A percentile compares a stretch with the other conserved stretches of the same genome.
Evolutionary conservation across 92 coral and sea anemone species (phyloP).

Genomic region (Metridium senile): DNA sequence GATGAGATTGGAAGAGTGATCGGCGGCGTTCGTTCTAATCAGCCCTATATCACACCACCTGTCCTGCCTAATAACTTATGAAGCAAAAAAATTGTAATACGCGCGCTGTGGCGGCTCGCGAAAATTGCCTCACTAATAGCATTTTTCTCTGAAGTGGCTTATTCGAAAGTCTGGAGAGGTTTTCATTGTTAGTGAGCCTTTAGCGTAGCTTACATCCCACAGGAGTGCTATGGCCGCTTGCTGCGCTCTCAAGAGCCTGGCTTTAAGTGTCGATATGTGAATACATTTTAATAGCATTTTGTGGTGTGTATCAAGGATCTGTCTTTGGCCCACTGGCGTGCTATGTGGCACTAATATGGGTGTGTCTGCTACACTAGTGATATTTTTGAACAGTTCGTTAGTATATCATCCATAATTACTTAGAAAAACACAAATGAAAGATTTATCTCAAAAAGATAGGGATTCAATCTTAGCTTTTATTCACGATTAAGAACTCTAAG

Average conservation of each 20-base stretch:
- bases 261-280: neutral
- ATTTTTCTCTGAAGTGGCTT: slow-evolving; percentile 25
- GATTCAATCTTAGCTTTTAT: neutral
- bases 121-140: slow-evolving; percentile 35
- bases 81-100: slow-evolving; percentile 27
- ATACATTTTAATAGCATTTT: neutral
- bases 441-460: slow-evolving; percentile 4
- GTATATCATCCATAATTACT: neutral
- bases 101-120: slow-evolving; percentile 15
- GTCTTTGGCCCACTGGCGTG: neutral
- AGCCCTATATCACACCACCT: neutral
- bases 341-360: neutral
- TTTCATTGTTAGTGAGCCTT: slow-evolving; percentile 8
- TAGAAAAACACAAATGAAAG: neutral
- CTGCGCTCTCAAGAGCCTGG: neutral
- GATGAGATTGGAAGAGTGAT: neutral
- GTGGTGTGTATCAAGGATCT: neutral
- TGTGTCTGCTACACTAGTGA: neutral
- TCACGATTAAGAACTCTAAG: slow-evolving; percentile 5
- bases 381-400: neutral
- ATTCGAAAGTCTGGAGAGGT: slow-evolving; percentile 16
- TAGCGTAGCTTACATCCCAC: slow-evolving; percentile 3
- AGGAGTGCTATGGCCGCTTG: neutral
- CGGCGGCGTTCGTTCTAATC: neutral
- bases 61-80: slow-evolving; percentile 5